Conservation (phyloP, 1,140 invertebrate species). For the Hypothenemus hampei region DNA sequence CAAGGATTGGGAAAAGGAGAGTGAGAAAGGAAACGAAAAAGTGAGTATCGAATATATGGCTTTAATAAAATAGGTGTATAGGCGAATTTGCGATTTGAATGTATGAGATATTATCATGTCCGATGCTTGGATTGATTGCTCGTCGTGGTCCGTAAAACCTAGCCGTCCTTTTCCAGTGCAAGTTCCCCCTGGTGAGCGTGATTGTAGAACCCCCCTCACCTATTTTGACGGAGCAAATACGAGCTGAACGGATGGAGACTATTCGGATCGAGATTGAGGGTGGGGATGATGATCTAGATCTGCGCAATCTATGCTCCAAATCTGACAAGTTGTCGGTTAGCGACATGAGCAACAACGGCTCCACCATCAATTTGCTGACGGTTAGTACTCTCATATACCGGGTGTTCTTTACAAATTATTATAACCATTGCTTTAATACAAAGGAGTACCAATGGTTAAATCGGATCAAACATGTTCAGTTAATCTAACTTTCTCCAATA, state of each 20-base stretch:
- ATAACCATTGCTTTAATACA: too few relatives aligned
- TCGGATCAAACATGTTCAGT: too few relatives aligned
- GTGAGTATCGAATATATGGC: conserved; percentile 12
- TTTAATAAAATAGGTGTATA: too few relatives aligned
- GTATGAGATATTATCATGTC: too few relatives aligned
- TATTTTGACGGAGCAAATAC: conserved; percentile 45
- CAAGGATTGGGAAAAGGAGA: conserved; percentile 23
- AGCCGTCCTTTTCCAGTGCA: conserved; percentile 32
- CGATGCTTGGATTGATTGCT: too few relatives aligned
- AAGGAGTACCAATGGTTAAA: too few relatives aligned
- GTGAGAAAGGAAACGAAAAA: conserved; percentile 17
- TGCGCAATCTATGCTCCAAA: conserved; percentile 41
- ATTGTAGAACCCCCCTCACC: conserved; percentile 67
- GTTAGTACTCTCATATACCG: too few relatives aligned
- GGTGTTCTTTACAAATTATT: too few relatives aligned
- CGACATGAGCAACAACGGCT: conserved; percentile 44
- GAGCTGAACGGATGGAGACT: conserved; percentile 49
- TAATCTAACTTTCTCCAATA: too few relatives aligned
- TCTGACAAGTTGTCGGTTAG: conserved; percentile 42
- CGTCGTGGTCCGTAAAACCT: conserved; percentile 13
- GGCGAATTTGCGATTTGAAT: too few relatives aligned
- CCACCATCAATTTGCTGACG: conserved; percentile 55
- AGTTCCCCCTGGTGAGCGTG: conserved; percentile 60
- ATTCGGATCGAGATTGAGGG: conserved; percentile 37
- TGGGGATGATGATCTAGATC: conserved; percentile 45